Conservation (phyloP, 2,888 invertebrate genomes). For the Dicranocentrus wangi region DNA sequence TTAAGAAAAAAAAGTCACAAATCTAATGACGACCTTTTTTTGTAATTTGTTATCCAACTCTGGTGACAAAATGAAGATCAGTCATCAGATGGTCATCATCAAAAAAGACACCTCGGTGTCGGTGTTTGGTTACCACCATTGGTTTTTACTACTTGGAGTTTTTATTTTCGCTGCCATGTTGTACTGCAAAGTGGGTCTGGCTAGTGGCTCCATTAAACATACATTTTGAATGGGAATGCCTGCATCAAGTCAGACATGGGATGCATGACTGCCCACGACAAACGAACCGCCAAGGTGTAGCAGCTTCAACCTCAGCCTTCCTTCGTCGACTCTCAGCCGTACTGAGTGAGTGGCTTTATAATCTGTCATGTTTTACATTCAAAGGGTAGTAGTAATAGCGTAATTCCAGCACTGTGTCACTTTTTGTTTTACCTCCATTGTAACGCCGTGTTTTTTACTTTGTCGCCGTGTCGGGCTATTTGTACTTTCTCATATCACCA, state of each 20-base stretch:
- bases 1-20: too few relatives aligned
- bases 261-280: constrained; percentile 64
- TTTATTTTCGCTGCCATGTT: neutral
- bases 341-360: constrained; percentile 51
- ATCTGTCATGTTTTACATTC: constrained; percentile 65
- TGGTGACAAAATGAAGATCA: too few relatives aligned
- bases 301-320: neutral
- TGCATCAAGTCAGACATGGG: constrained; percentile 14
- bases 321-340: constrained; percentile 16
- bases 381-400: constrained; percentile 11
- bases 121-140: too few relatives aligned
- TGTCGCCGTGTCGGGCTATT: constrained; percentile 48
- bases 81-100: too few relatives aligned
- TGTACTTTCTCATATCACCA: constrained; percentile 48
- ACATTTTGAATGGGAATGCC: neutral
- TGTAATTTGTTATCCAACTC: too few relatives aligned
- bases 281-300: constrained; percentile 50
- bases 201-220: neutral
- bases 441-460: constrained; percentile 18
- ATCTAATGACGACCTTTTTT: too few relatives aligned
- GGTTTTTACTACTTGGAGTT: too few relatives aligned
- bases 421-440: constrained; percentile 50
- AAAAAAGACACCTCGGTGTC: too few relatives aligned
- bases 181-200: neutral
- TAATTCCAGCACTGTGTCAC: constrained; percentile 58